phyloP scores from a whole-genome alignment of 2,113 vertebrate genomes.

The Lontra canadensis region DNA sequence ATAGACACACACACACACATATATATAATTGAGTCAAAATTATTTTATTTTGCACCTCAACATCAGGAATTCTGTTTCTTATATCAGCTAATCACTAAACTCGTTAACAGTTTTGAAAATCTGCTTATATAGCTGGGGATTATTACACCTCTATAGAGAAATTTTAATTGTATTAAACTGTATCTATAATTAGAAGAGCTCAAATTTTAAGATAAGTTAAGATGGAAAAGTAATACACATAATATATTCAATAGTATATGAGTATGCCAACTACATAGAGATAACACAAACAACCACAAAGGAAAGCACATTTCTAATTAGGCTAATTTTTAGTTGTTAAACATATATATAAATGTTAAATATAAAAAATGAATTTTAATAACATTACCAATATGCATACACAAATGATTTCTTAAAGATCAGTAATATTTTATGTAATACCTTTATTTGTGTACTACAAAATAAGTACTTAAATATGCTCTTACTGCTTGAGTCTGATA shows the following conservation, averaged over 20 bases:
- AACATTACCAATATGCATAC: not conserved
- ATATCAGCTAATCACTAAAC: not conserved
- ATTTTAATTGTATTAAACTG: not conserved
- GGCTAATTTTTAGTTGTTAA: not conserved
- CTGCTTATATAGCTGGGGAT: not conserved
- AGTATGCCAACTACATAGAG: not conserved
- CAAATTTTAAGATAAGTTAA: not conserved
- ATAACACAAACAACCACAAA: not conserved
- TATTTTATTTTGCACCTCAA: not conserved
- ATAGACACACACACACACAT: too few species aligned
- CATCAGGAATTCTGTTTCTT: not conserved
- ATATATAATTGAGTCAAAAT: not conserved
- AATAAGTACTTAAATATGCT: not conserved
- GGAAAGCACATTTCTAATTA: not conserved
- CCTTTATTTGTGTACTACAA: not conserved
- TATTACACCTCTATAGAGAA: not conserved
- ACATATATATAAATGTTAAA: not conserved
- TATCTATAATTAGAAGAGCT: not conserved
- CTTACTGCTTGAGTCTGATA: not conserved
- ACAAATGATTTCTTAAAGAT: not conserved
- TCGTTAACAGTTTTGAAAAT: not conserved
- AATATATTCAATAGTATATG: not conserved
- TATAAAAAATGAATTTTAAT: not conserved
- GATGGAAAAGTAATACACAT: not conserved
- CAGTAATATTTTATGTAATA: not conserved